Evolutionary conservation across 2,113 vertebrate species (phyloP), one percentile per base, ranked within the genome.

Genomic region (Stictonetta naevosa): DNA sequence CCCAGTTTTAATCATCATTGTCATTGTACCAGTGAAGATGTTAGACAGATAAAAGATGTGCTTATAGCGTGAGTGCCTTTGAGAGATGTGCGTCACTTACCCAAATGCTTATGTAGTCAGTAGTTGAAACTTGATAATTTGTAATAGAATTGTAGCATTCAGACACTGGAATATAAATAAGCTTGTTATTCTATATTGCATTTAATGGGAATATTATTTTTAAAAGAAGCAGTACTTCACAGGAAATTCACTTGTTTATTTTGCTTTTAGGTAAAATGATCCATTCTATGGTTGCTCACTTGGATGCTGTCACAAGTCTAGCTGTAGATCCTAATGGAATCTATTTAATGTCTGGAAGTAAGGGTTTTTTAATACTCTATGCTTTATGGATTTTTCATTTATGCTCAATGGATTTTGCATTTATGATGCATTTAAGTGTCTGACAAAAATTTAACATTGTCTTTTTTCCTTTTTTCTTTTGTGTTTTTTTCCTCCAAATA

Each of bases 271-370:
- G 99, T 98, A 99, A 99, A 98, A 98, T 98, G 97, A 99, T 99
- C 97, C 99, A 99, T 96, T 98, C 99, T 90, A 99, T 99, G 99
- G 99, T 99, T 97, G 99, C 99, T 97, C 99, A 99, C 93, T 98
- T 99, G 98, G 99, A 99, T 95, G 99, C 99, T 60, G 99, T 99
- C 86, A 99, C 99, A 97, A 99, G 99, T 97, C 98, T 99, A 98
- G 99, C 99, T 81, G 99, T 99, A 93, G 99, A 99, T 98, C 99
- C 99, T 68, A 99, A 99, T 96, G 99, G 99, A 97, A 99, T 99
- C 97, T 99, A 99, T 98, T 98, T 99, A 98, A 99, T 99, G 99
- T 99, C 99, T 86, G 99, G 99, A 98, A 99, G 99, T 99, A 98
- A 99, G 99, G 3, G 0, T 0, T n/a, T 85, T 71, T 95, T 72